Conservation (phyloP, 2,797 vertebrate genomes). For the Gymnocypris eckloni region DNA sequence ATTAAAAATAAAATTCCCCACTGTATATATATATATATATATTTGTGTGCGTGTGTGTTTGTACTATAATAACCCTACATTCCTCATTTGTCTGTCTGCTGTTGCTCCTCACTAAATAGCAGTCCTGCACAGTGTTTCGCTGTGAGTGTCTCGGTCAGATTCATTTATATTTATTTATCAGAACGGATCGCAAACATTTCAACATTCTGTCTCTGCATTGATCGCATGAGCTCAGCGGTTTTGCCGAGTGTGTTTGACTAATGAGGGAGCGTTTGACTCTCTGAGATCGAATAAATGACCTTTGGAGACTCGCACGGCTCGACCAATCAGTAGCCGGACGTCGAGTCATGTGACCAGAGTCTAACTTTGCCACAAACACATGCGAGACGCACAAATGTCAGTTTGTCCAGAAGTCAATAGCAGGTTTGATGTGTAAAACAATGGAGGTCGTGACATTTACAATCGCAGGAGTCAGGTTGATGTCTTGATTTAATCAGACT, state of each 20-base stretch:
- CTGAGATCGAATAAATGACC: conserved; percentile 19
- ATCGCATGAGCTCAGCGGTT: neutral
- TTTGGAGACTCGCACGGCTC: neutral
- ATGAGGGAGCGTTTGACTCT: neutral
- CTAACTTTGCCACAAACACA: neutral
- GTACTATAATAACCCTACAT: too few species aligned
- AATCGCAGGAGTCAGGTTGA: neutral
- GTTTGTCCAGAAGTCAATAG: neutral
- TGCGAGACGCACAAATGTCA: neutral
- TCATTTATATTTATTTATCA: conserved; percentile 10
- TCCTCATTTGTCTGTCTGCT: neutral
- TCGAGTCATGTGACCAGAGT: neutral
- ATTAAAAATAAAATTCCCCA: too few species aligned
- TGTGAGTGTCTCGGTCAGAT: neutral
- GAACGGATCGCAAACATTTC: neutral
- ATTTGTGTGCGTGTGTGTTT: neutral
- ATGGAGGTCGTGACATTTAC: neutral
- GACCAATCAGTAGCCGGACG: neutral
- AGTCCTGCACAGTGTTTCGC: neutral
- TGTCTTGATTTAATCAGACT: neutral
- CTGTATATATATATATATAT: too few species aligned
- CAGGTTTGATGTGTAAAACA: conserved; percentile 6
- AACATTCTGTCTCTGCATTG: neutral
- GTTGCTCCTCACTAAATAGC: neutral
- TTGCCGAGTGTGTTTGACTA: conserved; percentile 17